These are phyloP conservation scores for Pica pica DNA, from an alignment of 2,113 vertebrate genomes.

Conservation along the genomic window DNA sequence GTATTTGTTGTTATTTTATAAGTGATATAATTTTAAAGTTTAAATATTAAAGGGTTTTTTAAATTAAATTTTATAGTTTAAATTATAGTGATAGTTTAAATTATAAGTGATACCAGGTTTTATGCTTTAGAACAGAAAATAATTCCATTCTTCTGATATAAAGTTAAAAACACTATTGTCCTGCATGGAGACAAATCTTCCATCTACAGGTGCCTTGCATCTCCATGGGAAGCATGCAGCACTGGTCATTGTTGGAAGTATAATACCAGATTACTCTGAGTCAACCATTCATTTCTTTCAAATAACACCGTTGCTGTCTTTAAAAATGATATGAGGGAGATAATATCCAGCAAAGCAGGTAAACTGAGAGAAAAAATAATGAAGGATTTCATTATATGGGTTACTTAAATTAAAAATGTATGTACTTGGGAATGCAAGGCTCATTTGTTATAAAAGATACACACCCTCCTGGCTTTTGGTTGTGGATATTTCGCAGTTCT, in stretches of 20 bases:
- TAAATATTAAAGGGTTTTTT: no score
- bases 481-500: background rate
- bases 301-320: background rate
- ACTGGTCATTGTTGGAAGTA: background rate
- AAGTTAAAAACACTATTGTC: background rate
- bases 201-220: background rate
- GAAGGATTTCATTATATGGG: background rate
- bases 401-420: background rate
- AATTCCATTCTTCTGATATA: background rate
- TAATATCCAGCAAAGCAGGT: background rate
- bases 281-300: background rate
- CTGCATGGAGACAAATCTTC: background rate
- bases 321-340: background rate
- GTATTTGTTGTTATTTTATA: background rate
- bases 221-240: background rate
- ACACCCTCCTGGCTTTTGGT: background rate
- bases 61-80: no score
- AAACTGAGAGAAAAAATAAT: background rate
- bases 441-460: background rate
- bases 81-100: background rate
- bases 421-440: background rate
- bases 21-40: no score
- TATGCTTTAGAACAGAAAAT: background rate
- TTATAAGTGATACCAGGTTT: background rate
- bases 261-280: background rate